Base-by-base conservation (phyloP, 2,797 vertebrate species). In the Pyrocephalus nanus region DNA sequence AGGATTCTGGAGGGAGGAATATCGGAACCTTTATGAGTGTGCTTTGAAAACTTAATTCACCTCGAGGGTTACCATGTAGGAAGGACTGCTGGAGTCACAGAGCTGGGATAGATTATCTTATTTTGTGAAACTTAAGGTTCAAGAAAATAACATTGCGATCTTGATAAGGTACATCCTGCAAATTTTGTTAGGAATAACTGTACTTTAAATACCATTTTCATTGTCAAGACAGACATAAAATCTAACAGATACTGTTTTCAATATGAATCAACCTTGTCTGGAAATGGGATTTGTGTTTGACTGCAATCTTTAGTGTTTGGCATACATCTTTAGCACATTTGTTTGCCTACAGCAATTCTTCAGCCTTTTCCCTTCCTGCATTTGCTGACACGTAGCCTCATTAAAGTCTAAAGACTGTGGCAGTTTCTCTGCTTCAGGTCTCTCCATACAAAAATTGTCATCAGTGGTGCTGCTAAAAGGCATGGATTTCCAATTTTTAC, bases 21-120 rank as follows among this genome's bases (percentile, higher is more conserved):
- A 34, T 29, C 11, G 40, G 25, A 53, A 69, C 8, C 3, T 47
- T 47, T 5, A 11, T 2, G 1, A 47, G 4, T 19, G 6, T 54
- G 27, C 9, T 79, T 79, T 89, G 64, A 22, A 45, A 85, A 48
- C 12, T 70, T 64, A 81, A 32, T 70, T 79, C 30, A 58, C 47
- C 18, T 62, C 22, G 12, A 12, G 15, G 4, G n/a, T 86, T 77
- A 30, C 9, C 8, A 16, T 6, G 8, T 27, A 48, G 15, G 10
- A 75, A 83, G 13, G 25, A 80, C 32, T 17, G 36, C 11, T 60
- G 29, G 61, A 84, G 15, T 26, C 38, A 61, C 5, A 58, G 38
- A 50, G 4, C 0, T 57, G 23, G 11, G 8, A 54, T 9, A 57
- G 19, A 42, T 61, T 34, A 27, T 72, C 5, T 0, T 2, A 17